Evolutionary conservation across 2,113 vertebrate genomes (phyloP).

Genomic region (Bagarius yarrelli): DNA sequence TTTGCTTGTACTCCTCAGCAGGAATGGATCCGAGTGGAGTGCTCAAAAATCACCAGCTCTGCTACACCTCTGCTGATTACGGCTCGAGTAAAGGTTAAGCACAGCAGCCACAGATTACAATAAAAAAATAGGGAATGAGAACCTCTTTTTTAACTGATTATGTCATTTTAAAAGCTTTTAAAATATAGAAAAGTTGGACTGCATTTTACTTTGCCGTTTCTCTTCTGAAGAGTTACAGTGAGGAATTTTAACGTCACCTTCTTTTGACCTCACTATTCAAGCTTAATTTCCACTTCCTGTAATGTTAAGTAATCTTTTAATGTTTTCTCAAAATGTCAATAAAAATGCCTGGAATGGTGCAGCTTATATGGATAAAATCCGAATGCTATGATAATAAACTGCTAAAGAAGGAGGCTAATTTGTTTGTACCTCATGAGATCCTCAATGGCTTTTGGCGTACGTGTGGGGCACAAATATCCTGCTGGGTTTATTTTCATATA

Average conservation of each 20-base stretch:
- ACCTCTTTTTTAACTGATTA: background rate
- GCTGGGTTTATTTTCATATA: conserved; percentile 1
- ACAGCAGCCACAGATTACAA: conserved; percentile 16
- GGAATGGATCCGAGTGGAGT: background rate
- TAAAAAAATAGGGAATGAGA: background rate
- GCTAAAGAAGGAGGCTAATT: background rate
- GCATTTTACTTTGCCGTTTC: background rate
- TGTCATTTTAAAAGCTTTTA: conserved; percentile 3
- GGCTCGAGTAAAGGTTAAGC: conserved; percentile 33
- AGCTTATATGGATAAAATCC: background rate
- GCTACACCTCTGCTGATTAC: conserved; percentile 34
- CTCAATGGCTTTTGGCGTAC: background rate
- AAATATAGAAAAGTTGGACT: background rate
- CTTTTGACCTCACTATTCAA: background rate
- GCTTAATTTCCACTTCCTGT: too few relatives aligned
- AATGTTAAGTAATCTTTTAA: background rate
- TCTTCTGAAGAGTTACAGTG: background rate
- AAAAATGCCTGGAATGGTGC: background rate
- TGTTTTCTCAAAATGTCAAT: background rate
- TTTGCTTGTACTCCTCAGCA: background rate
- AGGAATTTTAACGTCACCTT: background rate
- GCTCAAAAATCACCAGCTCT: conserved; percentile 26
- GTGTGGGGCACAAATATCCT: background rate
- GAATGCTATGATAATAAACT: background rate
- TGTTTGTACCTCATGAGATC: background rate